Percentiles rank a stretch among this genome's conserved stretches.
Evolutionary conservation across 1,140 invertebrate genomes (phyloP).

Genomic region (Conopomorpha cramerella): DNA sequence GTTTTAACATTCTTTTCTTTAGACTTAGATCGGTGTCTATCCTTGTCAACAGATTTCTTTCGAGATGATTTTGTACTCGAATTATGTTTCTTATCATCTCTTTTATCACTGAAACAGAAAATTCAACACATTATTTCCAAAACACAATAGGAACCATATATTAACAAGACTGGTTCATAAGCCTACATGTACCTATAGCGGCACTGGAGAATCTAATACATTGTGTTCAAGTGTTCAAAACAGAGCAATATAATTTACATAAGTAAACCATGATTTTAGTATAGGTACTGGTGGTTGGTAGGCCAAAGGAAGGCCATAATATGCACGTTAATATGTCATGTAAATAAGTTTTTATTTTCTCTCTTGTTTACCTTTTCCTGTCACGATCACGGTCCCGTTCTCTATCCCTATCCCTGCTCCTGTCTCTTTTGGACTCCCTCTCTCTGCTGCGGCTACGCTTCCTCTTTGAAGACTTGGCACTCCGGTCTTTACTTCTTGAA

Average conservation of each 20-base stretch:
- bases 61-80: conserved; percentile 46
- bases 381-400: conserved; percentile 31
- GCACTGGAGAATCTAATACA: too few species aligned
- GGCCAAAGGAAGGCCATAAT: too few species aligned
- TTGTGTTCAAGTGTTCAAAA: too few species aligned
- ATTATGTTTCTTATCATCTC: conserved; percentile 50
- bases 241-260: too few species aligned
- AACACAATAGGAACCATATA: too few species aligned
- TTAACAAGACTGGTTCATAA: too few species aligned
- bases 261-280: too few species aligned
- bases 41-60: conserved; percentile 46
- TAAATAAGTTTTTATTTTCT: too few species aligned
- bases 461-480: conserved; percentile 50
- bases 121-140: too few species aligned
- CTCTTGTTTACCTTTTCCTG: conserved; percentile 59
- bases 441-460: conserved; percentile 54
- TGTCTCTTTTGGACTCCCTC: conserved; percentile 48
- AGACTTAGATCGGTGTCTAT: conserved; percentile 56
- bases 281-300: too few species aligned
- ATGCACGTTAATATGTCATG: too few species aligned
- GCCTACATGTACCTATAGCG: too few species aligned
- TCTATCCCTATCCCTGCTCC: conserved; percentile 47
- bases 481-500: conserved; percentile 66
- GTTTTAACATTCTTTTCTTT: conserved; percentile 64
- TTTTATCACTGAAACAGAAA: conserved; percentile 29